Base-by-base conservation (phyloP, 2,888 invertebrate genomes). In the Xanthia togata region DNA sequence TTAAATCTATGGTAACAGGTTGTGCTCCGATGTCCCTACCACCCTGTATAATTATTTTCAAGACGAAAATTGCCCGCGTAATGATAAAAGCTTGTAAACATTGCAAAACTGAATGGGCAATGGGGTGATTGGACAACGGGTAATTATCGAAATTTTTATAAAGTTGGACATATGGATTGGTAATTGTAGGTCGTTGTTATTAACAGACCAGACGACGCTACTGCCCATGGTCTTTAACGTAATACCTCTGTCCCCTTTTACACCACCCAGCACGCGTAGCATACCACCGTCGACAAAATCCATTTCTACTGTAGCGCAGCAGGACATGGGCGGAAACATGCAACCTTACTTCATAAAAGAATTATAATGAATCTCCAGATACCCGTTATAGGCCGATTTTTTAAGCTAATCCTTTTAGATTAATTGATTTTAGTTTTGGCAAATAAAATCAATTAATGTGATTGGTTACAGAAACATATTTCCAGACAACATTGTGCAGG, bases 401-500 rank as follows among this genome's bases (percentile, higher is more conserved):
- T 50, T 53, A 38, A 50, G 20, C 11, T 2, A 79, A 62, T 35
- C 14, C 47, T 67, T 70, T 50, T 68, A 78, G 50, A 4, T 26
- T 62, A 70, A 60, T 55, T 5, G 26, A 64, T 67, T n/a, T n/a
- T n/a, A n/a, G 2, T 44, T 50, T 50, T 35, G 14, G 26, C 31
- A 44, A 78, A 53, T 31, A 14, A 53, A 38, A 31, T 12, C 20
- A 68, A 55, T 73, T 55, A 55, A 44, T 41, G 41, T 60, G 20
- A 64, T 77, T 77, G 53, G 35, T 83, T 53, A 50, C 97, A 99
- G 99, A 95, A 99, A 99, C 94, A 98, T 99, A 91, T 98, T 99
- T 92, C 98, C 99, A 31, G 98, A 98, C 93, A 99, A 99, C 96
- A 97, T 99, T 87, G 98, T 99, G 91, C 98, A 98, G 95, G 99